Base-by-base conservation (phyloP, 2,888 invertebrate species). In the Clepsis dumicolana region DNA sequence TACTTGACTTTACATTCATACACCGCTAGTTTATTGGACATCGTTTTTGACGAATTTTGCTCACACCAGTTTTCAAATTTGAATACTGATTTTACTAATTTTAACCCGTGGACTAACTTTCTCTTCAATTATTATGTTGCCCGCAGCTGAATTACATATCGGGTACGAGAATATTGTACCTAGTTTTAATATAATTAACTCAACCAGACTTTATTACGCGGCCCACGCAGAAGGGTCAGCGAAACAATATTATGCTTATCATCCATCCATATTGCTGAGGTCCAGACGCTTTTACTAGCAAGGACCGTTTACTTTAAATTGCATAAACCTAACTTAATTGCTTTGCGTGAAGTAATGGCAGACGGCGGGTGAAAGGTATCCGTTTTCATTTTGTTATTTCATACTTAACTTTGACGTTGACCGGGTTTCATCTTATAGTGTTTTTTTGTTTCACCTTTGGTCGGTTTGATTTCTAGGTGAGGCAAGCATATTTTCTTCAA, bases 261-360 rank as follows among this genome's bases (percentile, higher is more conserved):
- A 48, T 18, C 48, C 44, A 2, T 29, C 18, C 54, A 48, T 21
- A 18, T 44, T 29, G 18, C 56, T 7, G 16, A 54, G 54, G 35
- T 35, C 35, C 56, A 54, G n/a, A n/a, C 5, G 35, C 24, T 56
- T n/a, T 35, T 21, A 35, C 7, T 21, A 35, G 8, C 3, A 44
- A 44, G 8, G 57, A 35, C 14, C 24, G 53, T 54, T 61, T 52
- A 35, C 24, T 66, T 48, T 48, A 56, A 54, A 56, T 66, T 56
- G 61, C 54, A 48, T 66, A 44, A 8, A 44, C 27, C 48, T 65
- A 8, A 44, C 27, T 35, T 65, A 66, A 66, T 66, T 54, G 44
- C 44, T 53, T 61, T 32, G 44, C 60, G 60, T 66, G 44, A 53
- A 35, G 52, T 14, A 44, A 61, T 18, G 29, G 44, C 56, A 38